Conservation (phyloP, 2,113 vertebrate species). For the Cromileptes altivelis region DNA sequence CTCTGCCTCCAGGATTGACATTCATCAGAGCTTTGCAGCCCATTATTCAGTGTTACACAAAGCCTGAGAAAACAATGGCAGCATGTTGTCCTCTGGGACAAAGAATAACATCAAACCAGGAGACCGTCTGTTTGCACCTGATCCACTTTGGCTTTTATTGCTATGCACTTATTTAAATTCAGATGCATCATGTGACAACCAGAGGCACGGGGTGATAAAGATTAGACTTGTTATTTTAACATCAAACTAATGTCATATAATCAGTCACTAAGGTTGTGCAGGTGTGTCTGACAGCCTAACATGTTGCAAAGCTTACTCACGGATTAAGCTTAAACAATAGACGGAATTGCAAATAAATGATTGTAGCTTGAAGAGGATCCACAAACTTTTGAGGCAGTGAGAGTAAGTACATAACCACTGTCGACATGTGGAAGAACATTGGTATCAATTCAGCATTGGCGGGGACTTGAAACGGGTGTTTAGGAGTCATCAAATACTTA, state of each 20-base stretch:
- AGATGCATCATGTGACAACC: neutral
- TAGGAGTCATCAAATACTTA: no score
- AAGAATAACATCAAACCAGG: constrained; percentile 5
- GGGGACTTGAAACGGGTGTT: no score
- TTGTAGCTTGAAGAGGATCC: constrained; percentile 28
- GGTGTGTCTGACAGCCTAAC: constrained; percentile 2
- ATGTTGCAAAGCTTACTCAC: constrained; percentile 1
- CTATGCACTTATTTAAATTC: neutral
- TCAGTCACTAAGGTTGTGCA: constrained; percentile 6
- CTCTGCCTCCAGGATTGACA: constrained; percentile 13
- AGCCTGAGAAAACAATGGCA: neutral
- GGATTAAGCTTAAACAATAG: constrained; percentile 10
- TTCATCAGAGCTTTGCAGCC: constrained; percentile 2
- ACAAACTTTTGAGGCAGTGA: neutral
- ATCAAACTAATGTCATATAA: neutral
- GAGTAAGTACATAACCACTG: no score
- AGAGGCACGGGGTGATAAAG: neutral
- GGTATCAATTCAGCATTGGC: no score
- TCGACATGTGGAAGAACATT: no score
- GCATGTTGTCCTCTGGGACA: neutral
- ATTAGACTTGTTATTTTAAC: constrained; percentile 15
- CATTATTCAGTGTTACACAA: constrained; percentile 5
- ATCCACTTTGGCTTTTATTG: constrained; percentile 19
- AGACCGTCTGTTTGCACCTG: neutral
- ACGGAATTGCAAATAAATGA: constrained; percentile 12